Conservation (phyloP, 2,113 vertebrate species). For the Numida meleagris region DNA sequence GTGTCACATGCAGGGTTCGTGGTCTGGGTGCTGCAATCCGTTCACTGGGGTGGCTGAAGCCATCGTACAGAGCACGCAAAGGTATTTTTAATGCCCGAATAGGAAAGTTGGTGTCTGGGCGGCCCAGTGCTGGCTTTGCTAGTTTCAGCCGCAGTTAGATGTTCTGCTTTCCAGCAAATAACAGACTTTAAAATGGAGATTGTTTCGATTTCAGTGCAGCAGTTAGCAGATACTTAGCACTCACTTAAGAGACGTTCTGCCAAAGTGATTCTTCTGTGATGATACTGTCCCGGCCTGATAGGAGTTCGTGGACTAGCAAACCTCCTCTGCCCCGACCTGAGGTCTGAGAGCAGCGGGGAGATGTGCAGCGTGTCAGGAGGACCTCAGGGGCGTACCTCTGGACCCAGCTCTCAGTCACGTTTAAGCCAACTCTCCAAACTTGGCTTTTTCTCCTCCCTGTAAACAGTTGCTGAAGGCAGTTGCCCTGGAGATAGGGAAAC, state of each 20-base stretch:
- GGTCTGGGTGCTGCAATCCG: neutral
- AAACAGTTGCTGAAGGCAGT: constrained; percentile 55
- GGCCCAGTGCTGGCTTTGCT: neutral
- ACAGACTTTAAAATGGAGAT: neutral
- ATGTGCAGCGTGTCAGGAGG: fast-evolving
- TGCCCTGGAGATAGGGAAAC: constrained; percentile 37
- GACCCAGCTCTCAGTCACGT: neutral
- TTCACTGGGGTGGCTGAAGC: neutral
- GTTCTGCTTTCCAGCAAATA: neutral
- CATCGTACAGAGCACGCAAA: neutral
- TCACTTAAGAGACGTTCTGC: neutral
- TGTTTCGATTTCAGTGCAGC: constrained; percentile 8
- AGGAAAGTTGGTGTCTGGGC: neutral
- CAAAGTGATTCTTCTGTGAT: neutral
- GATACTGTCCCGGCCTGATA: neutral
- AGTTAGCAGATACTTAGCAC: constrained; percentile 31
- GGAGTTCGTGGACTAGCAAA: neutral
- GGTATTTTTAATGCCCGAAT: neutral
- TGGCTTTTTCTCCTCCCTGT: constrained; percentile 21
- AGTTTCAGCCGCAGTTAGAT: neutral
- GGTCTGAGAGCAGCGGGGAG: neutral
- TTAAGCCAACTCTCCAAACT: neutral
- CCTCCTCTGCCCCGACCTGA: neutral
- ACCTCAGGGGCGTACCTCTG: neutral
- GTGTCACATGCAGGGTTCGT: neutral